A percentile compares a stretch with the other conserved stretches of the same genome.
Evolutionary conservation across 1,140 invertebrate genomes (phyloP).

Genomic region (Pteromalus puparum): DNA sequence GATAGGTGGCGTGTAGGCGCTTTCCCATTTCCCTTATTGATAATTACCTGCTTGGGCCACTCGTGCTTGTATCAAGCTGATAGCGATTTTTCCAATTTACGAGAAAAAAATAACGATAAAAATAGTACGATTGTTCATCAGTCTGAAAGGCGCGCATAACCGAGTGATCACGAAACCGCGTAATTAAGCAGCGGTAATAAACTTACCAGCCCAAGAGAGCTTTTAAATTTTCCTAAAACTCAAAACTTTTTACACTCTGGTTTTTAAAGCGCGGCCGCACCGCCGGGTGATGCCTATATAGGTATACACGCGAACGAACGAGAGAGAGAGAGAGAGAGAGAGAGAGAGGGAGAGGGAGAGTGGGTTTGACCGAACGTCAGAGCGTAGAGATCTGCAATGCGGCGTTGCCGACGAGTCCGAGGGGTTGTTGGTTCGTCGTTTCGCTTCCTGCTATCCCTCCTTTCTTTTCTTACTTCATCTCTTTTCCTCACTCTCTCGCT

Average conservation of each 20-base stretch:
- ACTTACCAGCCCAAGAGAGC: too few relatives aligned
- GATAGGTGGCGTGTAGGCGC: too few relatives aligned
- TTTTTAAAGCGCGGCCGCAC: background rate
- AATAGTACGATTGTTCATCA: too few relatives aligned
- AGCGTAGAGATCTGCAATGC: conserved; percentile 73
- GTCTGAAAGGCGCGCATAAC: too few relatives aligned
- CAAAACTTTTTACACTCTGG: background rate
- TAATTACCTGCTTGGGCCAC: too few relatives aligned
- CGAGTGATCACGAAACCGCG: too few relatives aligned
- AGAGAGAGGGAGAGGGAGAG: conserved; percentile 26
- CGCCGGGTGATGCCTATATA: background rate
- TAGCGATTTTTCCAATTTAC: too few relatives aligned
- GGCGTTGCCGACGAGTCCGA: conserved; percentile 69
- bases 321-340: conserved; percentile 21
- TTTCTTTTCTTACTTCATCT: background rate
- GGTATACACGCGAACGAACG: background rate
- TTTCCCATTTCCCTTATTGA: too few relatives aligned
- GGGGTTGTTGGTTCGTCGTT: conserved; percentile 53
- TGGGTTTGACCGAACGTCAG: conserved; percentile 62
- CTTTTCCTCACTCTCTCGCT: background rate
- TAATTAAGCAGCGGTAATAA: too few relatives aligned
- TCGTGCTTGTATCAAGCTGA: too few relatives aligned
- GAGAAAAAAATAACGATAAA: too few relatives aligned
- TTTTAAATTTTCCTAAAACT: background rate
- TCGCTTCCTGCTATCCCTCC: conserved; percentile 11